Conservation (phyloP, 2,888 invertebrate species). For the Ennomos erosarius region DNA sequence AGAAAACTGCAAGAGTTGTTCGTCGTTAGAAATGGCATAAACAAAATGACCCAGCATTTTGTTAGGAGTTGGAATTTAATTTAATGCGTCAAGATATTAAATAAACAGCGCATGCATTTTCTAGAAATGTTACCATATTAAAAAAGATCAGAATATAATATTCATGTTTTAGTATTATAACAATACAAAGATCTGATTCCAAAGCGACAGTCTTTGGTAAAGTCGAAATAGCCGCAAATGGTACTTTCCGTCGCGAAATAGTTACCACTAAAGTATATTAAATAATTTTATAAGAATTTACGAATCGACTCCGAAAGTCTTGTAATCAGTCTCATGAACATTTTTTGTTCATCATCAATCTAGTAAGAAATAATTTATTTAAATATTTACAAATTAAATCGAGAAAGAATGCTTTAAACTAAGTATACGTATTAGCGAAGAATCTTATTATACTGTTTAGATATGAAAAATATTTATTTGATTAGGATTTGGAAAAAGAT, state of each 20-base stretch:
- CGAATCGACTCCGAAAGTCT: constrained; percentile 50
- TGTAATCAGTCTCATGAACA: constrained; percentile 68
- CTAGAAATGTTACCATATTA: constrained; percentile 7
- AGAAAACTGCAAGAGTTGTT: constrained; percentile 2
- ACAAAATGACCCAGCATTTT: constrained; percentile 1
- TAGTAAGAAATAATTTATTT: constrained; percentile 57
- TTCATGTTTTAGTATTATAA: constrained; percentile 14
- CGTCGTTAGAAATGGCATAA: neutral
- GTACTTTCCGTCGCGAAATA: constrained; percentile 32
- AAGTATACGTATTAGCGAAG: constrained; percentile 26
- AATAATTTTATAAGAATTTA: constrained; percentile 44
- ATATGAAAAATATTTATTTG: constrained; percentile 29
- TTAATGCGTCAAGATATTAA: neutral
- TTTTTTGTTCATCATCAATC: constrained; percentile 55
- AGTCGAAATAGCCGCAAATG: constrained; percentile 43
- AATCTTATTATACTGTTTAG: constrained; percentile 9
- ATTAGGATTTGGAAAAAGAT: constrained; percentile 33
- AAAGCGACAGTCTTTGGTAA: constrained; percentile 61
- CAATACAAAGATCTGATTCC: constrained; percentile 39
- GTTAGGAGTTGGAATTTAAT: neutral
- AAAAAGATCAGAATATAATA: constrained; percentile 8
- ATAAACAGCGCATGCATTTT: constrained; percentile 7
- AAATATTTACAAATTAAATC: constrained; percentile 47
- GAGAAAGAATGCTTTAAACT: constrained; percentile 14
- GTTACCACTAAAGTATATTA: constrained; percentile 38